Conservation (phyloP, 2,113 vertebrate species). For the Cariama cristata region DNA sequence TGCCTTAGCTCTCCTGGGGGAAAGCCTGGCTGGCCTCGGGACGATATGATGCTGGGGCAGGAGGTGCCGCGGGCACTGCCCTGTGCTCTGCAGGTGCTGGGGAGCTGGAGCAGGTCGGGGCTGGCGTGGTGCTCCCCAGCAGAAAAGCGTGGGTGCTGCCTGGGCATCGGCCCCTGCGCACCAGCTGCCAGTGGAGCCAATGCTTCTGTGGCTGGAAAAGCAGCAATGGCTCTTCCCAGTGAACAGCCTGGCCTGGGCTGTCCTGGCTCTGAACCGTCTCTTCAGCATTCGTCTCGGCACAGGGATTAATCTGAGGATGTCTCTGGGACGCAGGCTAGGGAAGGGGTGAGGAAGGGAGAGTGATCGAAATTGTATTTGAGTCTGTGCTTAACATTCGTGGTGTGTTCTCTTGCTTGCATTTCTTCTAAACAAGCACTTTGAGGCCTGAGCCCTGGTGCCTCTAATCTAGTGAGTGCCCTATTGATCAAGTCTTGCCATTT, state of each 20-base stretch:
- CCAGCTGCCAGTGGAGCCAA: neutral
- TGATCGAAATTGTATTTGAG: neutral
- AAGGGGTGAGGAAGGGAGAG: neutral
- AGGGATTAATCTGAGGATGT: neutral
- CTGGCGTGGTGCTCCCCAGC: neutral
- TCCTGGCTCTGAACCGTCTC: neutral
- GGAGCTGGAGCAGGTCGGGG: neutral
- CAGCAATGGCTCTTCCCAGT: neutral
- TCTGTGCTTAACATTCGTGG: neutral
- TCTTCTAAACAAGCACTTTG: neutral
- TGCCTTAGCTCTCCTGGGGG: neutral
- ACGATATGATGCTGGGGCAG: neutral
- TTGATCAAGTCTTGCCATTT: conserved; percentile 54
- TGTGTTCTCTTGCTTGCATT: neutral
- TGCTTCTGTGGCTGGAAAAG: rapidly evolving
- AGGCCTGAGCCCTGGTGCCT: neutral
- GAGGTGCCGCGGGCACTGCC: rapidly evolving
- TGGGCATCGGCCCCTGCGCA: rapidly evolving
- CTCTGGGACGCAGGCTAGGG: neutral
- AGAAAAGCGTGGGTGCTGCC: rapidly evolving
- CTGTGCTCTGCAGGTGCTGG: neutral
- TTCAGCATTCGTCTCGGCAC: rapidly evolving
- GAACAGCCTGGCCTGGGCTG: neutral
- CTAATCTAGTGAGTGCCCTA: neutral
- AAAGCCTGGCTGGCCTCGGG: neutral